Base-by-base conservation (phyloP, 2,888 invertebrate genomes). In the Drosophila cognata region DNA sequence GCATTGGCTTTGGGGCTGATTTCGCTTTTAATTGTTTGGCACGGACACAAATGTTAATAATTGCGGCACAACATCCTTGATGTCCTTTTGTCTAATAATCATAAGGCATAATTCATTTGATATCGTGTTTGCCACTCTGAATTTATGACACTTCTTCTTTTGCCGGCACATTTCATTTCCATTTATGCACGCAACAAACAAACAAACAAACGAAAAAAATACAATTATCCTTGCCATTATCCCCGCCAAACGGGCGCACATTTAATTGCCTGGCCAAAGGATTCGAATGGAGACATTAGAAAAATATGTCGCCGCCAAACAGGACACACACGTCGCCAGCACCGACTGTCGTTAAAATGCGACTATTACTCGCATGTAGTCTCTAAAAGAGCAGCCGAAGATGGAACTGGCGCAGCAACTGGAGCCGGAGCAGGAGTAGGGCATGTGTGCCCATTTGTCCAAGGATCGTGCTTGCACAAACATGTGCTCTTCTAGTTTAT, bases 241-340 rank as follows among this genome's bases (percentile, higher is more conserved):
- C 41, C 41, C 31, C n/a, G 50, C 50, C 56, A 53, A 48, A 41
- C 29, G 52, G 55, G 81, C 66, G 58, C 72, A 71, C 73, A 88
- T 85, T 89, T 85, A 88, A 91, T 90, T 91, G 87, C 89, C 77
- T 72, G 77, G 80, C 85, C 82, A 86, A 90, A 86, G 87, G 87
- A 76, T 87, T 82, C 82, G 73, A 86, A 91, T 91, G 91, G 89
- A 91, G 91, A 91, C 91, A 91, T 92, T 91, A 91, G 85, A 90
- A 91, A 91, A 91, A 91, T 91, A 81, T 91, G 92, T 91, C 79
- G 83, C 84, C 81, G 72, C 63, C 80, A 71, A 71, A 79, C 82
- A 84, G 77, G 73, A 53, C 56, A 79, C 80, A 75, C 88, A 87
- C 79, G 80, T 72, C 79, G 82, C 74, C 64, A 41, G 48, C 60